Evolutionary conservation across 2,888 invertebrate species (phyloP).

Genomic region (Erebia ligea): DNA sequence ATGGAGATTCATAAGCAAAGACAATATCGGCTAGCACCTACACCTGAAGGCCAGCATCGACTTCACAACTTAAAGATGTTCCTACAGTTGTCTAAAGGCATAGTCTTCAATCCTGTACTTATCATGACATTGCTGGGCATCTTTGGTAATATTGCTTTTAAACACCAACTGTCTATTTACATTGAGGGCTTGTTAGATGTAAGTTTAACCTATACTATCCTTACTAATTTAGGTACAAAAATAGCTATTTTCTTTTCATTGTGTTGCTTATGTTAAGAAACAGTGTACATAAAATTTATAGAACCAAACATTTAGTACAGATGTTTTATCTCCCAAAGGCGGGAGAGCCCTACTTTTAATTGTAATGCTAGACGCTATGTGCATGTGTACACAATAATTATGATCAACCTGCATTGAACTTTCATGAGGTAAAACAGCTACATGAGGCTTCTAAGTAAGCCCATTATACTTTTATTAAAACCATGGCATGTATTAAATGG

Average conservation of each 20-base stretch:
- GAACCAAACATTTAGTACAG: too few species aligned
- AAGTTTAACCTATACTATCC: slow-evolving; percentile 49
- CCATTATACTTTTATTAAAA: neutral
- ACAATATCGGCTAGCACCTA: slow-evolving; percentile 52
- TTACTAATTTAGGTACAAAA: slow-evolving; percentile 17
- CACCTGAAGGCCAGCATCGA: slow-evolving; percentile 37
- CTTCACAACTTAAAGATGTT: slow-evolving; percentile 59
- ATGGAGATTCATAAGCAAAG: slow-evolving; percentile 91
- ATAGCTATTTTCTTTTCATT: slow-evolving; percentile 12
- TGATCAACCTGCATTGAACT: too few species aligned
- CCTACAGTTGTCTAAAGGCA: slow-evolving; percentile 85
- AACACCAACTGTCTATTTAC: slow-evolving; percentile 89
- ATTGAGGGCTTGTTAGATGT: slow-evolving; percentile 90
- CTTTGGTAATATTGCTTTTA: slow-evolving; percentile 91
- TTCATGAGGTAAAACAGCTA: too few species aligned
- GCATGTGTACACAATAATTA: too few species aligned
- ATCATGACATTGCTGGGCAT: slow-evolving; percentile 97
- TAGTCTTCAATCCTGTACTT: slow-evolving; percentile 94
- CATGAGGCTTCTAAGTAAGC: too few species aligned
- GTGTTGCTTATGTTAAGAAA: neutral
- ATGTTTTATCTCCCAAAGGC: too few species aligned
- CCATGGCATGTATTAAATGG: neutral
- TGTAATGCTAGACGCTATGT: too few species aligned
- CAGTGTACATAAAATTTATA: neutral
- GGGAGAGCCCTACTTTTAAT: too few species aligned